A percentile compares a stretch with the other conserved stretches of the same genome.
These are phyloP conservation scores for Eidolon helvum DNA, from an alignment of 2,113 vertebrate species.

Conservation along the genomic window DNA sequence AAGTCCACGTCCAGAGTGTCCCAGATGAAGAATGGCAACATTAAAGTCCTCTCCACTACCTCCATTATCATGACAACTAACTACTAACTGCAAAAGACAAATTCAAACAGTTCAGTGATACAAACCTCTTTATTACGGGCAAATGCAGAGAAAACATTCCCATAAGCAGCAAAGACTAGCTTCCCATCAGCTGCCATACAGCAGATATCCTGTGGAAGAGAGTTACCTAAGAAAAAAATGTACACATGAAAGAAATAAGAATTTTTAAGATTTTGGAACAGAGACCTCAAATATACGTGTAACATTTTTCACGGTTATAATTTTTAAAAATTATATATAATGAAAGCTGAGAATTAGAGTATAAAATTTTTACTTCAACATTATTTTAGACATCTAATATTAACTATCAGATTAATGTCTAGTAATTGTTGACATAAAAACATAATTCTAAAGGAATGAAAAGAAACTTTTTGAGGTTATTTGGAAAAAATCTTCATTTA, in stretches of 20 bases:
- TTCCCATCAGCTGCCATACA: conserved; percentile 93
- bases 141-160: conserved; percentile 89
- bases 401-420: neutral
- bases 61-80: neutral
- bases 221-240: conserved; percentile 88
- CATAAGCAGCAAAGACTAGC: conserved; percentile 91
- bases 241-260: neutral
- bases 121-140: conserved; percentile 92
- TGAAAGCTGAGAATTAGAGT: neutral
- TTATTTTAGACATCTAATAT: neutral
- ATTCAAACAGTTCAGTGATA: conserved; percentile 1
- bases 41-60: neutral
- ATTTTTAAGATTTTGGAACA: conserved; percentile 36
- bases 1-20: neutral
- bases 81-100: neutral
- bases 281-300: neutral
- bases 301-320: neutral
- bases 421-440: neutral
- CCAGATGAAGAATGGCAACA: neutral
- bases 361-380: neutral
- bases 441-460: conserved; percentile 13
- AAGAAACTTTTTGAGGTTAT: conserved; percentile 3
- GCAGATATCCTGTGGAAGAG: conserved; percentile 90
- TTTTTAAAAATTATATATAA: neutral
- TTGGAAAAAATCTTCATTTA: neutral